A percentile compares a stretch with the other conserved stretches of the same genome.
Conservation (phyloP, 2,113 vertebrate species). For the Hypocryptadius cinnamomeus region DNA sequence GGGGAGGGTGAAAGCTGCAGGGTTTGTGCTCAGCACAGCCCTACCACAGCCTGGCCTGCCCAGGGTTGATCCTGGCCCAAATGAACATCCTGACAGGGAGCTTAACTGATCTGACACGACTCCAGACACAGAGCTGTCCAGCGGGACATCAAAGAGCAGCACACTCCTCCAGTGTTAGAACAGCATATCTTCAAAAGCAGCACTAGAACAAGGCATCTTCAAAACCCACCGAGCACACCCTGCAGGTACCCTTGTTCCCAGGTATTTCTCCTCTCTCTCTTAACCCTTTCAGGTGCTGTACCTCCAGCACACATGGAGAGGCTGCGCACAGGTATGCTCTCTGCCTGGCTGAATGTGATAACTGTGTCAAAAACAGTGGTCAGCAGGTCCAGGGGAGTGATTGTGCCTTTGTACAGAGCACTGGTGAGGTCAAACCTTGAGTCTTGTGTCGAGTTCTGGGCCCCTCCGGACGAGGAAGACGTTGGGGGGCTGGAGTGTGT, state of each 20-base stretch:
- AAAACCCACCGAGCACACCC: neutral
- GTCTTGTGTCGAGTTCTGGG: neutral
- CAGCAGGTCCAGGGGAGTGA: neutral
- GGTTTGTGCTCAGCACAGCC: neutral
- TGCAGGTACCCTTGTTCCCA: neutral
- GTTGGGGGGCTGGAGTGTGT: neutral
- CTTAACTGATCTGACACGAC: neutral
- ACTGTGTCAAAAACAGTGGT: neutral
- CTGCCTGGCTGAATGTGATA: neutral
- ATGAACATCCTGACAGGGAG: neutral
- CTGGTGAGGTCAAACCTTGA: neutral
- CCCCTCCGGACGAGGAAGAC: neutral
- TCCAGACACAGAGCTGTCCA: neutral
- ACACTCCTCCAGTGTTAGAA: neutral
- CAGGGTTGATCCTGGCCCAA: neutral
- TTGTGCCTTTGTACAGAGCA: neutral
- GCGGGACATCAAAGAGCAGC: neutral
- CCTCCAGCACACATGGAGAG: neutral
- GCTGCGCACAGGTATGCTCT: neutral
- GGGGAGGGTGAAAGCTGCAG: neutral
- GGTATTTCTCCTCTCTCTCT: neutral
- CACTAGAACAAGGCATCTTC: neutral
- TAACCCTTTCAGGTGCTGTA: slow-evolving; percentile 1
- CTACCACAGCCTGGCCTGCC: neutral
- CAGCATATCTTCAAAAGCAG: neutral